Evolutionary conservation across 1,140 invertebrate species (phyloP).

Genomic region (Polypedilum pembai): DNA sequence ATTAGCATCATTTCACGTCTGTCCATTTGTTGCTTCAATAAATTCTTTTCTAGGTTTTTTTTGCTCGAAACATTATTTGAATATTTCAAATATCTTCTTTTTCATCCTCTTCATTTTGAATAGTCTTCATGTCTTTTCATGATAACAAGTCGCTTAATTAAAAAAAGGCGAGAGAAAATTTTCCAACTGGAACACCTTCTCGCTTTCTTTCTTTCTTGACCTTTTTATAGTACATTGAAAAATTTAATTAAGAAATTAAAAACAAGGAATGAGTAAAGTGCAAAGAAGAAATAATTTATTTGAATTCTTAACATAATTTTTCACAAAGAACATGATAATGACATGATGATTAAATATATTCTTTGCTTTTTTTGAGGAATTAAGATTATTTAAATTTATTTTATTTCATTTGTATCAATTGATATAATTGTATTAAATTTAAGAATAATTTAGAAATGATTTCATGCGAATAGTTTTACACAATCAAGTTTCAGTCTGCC

Average conservation of each 20-base stretch:
- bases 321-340: constrained; percentile 4
- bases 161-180: not conserved
- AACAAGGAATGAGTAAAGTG: not conserved
- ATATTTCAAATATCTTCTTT: no score
- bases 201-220: not conserved
- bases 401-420: no score
- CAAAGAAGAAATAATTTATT: not conserved
- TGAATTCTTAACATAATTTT: not conserved
- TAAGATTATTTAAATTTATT: no score
- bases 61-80: no score
- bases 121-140: not conserved
- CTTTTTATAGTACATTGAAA: not conserved
- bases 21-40: not conserved
- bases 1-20: not conserved
- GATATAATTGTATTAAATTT: no score
- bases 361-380: no score
- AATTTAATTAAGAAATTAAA: constrained; percentile 27
- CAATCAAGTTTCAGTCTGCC: no score
- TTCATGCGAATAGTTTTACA: no score
- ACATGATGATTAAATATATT: constrained; percentile 6
- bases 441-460: no score
- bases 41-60: not conserved
- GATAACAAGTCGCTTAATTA: constrained; percentile 27
- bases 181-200: not conserved
- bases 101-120: no score